Percentiles rank a stretch among this genome's conserved stretches.
phyloP scores from a whole-genome alignment of 1,140 invertebrate genomes.

The Drosophila bifasciata region DNA sequence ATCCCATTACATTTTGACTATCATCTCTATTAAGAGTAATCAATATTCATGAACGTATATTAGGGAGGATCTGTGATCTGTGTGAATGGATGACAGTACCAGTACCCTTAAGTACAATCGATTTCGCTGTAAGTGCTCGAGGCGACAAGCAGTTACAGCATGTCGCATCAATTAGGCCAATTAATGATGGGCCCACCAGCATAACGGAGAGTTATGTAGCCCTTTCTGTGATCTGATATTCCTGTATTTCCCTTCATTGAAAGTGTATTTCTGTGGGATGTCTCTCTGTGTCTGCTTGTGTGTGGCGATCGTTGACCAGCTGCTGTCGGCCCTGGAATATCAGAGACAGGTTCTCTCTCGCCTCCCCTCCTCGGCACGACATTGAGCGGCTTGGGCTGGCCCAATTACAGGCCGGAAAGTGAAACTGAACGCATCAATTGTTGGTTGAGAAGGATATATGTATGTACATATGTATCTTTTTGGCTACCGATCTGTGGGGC shows the following conservation, averaged over 20 bases:
- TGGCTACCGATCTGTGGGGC: constrained; percentile 17
- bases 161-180: constrained; percentile 63
- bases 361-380: constrained; percentile 17
- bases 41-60: constrained; percentile 20
- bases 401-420: constrained; percentile 80
- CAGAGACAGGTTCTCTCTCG: constrained; percentile 42
- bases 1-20: too few species aligned
- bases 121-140: constrained; percentile 11
- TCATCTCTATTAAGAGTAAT: too few species aligned
- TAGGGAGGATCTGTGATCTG: background rate
- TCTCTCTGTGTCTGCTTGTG: constrained; percentile 14
- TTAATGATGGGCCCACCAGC: constrained; percentile 50
- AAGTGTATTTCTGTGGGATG: constrained; percentile 4
- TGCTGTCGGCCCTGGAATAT: constrained; percentile 40
- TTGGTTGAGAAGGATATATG: constrained; percentile 20
- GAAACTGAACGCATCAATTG: constrained; percentile 55
- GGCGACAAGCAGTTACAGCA: constrained; percentile 49
- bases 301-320: constrained; percentile 25
- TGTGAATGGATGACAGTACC: background rate
- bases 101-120: constrained; percentile 15
- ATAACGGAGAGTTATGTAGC: constrained; percentile 67
- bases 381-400: constrained; percentile 39
- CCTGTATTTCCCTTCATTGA: too few species aligned
- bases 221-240: background rate
- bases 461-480: constrained; percentile 41